These are phyloP conservation scores for Geothlypis trichas DNA, from an alignment of 2,113 vertebrate genomes.

Conservation along the genomic window DNA sequence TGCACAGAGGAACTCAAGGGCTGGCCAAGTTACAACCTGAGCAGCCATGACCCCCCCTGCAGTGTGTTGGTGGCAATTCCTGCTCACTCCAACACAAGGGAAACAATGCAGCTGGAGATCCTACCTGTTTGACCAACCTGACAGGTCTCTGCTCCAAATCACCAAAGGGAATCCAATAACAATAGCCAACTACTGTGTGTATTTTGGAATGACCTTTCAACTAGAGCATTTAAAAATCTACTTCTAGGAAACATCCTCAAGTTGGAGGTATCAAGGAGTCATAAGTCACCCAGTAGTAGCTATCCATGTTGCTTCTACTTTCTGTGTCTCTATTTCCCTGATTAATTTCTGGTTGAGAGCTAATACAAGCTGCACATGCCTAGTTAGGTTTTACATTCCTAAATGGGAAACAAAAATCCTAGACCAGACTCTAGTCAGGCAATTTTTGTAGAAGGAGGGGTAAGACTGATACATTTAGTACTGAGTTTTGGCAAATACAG, in stretches of 20 bases:
- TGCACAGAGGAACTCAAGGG: not conserved
- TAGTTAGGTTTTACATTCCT: not conserved
- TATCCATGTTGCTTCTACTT: not conserved
- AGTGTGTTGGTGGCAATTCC: not conserved
- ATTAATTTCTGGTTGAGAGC: not conserved
- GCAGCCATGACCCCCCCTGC: accelerated
- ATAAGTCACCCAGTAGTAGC: not conserved
- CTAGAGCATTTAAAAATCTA: not conserved
- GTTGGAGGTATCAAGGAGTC: not conserved
- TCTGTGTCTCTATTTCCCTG: not conserved
- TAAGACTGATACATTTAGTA: not conserved
- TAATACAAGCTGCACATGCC: not conserved
- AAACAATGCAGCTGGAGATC: not conserved
- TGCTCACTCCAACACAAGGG: not conserved
- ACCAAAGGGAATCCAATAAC: not conserved
- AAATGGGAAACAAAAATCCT: not conserved
- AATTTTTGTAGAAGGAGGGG: not conserved
- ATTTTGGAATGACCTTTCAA: not conserved
- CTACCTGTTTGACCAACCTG: not conserved
- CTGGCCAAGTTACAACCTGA: not conserved
- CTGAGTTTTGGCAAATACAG: not conserved
- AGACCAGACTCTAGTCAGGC: not conserved
- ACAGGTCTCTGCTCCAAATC: not conserved
- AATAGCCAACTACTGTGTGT: not conserved
- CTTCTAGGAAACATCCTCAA: not conserved